A percentile compares a stretch with the other conserved stretches of the same genome.
These are phyloP conservation scores for Papilio aristodemus DNA, from an alignment of 1,140 invertebrate species.

Conservation along the genomic window DNA sequence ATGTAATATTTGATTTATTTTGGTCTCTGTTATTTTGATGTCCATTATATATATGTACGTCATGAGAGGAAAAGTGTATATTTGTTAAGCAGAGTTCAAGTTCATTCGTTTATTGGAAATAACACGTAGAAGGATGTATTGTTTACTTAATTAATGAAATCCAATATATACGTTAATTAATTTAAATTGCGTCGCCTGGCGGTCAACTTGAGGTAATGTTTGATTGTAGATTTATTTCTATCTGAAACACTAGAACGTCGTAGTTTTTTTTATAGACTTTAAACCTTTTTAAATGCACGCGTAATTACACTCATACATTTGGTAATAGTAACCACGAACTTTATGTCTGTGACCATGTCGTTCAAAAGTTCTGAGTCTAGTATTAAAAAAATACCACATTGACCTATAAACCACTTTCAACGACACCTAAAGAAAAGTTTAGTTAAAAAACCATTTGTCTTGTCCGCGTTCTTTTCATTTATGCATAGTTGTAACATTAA, in stretches of 20 bases:
- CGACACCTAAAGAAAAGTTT: background rate
- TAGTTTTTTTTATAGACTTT: too few relatives aligned
- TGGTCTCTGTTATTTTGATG: background rate
- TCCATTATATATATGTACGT: background rate
- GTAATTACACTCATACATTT: too few relatives aligned
- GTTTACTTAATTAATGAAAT: background rate
- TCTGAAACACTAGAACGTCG: too few relatives aligned
- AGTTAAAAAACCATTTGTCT: background rate
- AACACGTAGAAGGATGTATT: slow-evolving; percentile 1
- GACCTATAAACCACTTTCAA: background rate
- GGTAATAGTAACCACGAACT: too few relatives aligned
- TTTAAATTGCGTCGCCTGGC: background rate
- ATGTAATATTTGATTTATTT: background rate
- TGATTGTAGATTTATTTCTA: too few relatives aligned
- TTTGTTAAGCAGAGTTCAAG: slow-evolving; percentile 1
- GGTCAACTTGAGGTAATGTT: background rate
- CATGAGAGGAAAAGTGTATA: background rate
- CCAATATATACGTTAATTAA: background rate
- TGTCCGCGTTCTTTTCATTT: slow-evolving; percentile 6
- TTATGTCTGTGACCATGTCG: too few relatives aligned
- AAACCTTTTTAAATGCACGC: too few relatives aligned
- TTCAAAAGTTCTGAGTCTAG: background rate
- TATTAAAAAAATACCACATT: slow-evolving; percentile 1
- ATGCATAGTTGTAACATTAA: slow-evolving; percentile 26
- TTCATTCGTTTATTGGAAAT: background rate